These are phyloP conservation scores for Melinaea marsaeus DNA, from an alignment of 2,888 invertebrate genomes.

Conservation along the genomic window DNA sequence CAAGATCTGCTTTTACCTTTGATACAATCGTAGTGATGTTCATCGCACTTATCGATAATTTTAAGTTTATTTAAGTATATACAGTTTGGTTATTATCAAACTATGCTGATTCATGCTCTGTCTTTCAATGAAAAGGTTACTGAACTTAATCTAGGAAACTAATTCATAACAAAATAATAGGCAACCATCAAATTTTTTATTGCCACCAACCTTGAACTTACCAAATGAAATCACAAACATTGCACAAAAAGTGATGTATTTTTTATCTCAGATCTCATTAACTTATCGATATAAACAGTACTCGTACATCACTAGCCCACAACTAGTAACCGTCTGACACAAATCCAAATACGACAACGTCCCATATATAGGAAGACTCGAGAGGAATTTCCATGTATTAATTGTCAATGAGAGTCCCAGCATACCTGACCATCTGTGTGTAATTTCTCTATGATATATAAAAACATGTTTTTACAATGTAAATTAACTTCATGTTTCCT, in stretches of 20 bases:
- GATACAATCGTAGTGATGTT: slow-evolving; percentile 25
- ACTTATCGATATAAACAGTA: background rate
- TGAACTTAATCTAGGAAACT: too few species aligned
- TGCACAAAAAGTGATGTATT: too few species aligned
- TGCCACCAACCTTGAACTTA: too few species aligned
- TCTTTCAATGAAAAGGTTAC: too few species aligned
- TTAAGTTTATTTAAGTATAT: background rate
- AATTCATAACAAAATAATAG: too few species aligned
- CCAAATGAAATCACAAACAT: too few species aligned
- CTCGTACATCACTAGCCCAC: slow-evolving; percentile 22
- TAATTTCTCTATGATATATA: slow-evolving; percentile 31
- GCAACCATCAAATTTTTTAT: too few species aligned
- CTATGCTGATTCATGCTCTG: background rate
- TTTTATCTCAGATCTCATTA: too few species aligned
- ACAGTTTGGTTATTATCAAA: background rate
- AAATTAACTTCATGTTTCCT: slow-evolving; percentile 1
- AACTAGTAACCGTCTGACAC: slow-evolving; percentile 18
- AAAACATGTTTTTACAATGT: slow-evolving; percentile 17
- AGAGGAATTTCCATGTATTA: slow-evolving; percentile 41
- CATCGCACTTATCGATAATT: slow-evolving; percentile 5
- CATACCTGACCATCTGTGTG: slow-evolving; percentile 20
- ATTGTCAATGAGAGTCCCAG: slow-evolving; percentile 42
- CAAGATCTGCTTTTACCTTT: slow-evolving; percentile 28
- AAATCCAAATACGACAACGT: slow-evolving; percentile 26
- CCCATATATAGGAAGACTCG: slow-evolving; percentile 34